A percentile compares a stretch with the other conserved stretches of the same genome.
phyloP scores from a whole-genome alignment of 2,113 vertebrate genomes.

The Ancistrus triradiatus region DNA sequence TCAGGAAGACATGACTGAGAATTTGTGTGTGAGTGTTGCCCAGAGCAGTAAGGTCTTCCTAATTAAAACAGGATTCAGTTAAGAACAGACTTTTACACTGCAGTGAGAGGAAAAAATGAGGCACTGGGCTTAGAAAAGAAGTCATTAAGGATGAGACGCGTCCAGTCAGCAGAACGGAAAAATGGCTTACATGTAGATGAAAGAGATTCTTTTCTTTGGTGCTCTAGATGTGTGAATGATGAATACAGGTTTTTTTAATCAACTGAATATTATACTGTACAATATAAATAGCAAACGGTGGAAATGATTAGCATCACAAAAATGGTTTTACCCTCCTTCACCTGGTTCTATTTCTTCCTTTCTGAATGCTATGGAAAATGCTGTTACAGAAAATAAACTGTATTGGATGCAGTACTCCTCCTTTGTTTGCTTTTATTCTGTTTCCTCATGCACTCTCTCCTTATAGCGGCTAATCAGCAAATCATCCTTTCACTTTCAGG shows the following conservation, averaged over 20 bases:
- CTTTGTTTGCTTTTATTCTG: constrained; percentile 20
- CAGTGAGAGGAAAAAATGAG: constrained; percentile 20
- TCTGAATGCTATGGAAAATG: no score
- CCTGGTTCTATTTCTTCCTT: no score
- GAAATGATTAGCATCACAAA: background rate
- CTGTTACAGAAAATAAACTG: background rate
- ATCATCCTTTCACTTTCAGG: constrained; percentile 5
- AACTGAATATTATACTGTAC: background rate
- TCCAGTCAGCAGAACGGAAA: constrained; percentile 25
- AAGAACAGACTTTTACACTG: no score
- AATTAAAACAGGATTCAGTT: constrained; percentile 25
- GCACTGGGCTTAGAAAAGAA: constrained; percentile 7
- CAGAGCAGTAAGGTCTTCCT: constrained; percentile 9
- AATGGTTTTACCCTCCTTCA: background rate
- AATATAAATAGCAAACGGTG: background rate
- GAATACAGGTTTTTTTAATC: background rate
- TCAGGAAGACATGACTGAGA: constrained; percentile 22
- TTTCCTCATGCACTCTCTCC: constrained; percentile 6
- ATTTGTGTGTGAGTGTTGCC: constrained; percentile 14
- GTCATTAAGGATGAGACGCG: constrained; percentile 2
- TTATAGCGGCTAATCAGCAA: constrained; percentile 27
- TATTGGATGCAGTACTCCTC: background rate
- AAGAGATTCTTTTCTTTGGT: background rate
- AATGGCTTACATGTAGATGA: background rate
- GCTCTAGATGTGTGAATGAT: background rate